phyloP scores from a whole-genome alignment of 1,140 invertebrate species.

The Atopsyche davidsoni region DNA sequence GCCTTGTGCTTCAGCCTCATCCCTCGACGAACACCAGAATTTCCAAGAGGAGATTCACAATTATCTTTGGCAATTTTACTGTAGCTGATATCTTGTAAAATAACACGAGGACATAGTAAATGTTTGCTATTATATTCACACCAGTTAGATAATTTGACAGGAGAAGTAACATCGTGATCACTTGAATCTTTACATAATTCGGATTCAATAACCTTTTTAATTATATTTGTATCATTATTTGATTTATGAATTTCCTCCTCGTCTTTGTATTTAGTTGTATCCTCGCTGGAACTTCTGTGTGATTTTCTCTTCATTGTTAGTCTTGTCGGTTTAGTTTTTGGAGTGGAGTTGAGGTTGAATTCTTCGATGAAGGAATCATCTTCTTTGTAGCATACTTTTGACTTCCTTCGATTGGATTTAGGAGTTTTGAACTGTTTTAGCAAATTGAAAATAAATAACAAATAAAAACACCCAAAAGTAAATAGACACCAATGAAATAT shows the following conservation, averaged over 20 bases:
- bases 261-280: background rate
- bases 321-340: constrained; percentile 10
- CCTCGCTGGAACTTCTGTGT: background rate
- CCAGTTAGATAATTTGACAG: background rate
- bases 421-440: too few species aligned
- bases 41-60: constrained; percentile 4
- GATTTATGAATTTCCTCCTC: too few species aligned
- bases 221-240: too few species aligned
- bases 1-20: constrained; percentile 20
- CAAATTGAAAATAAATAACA: too few species aligned
- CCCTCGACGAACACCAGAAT: constrained; percentile 11
- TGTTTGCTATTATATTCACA: background rate
- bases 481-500: too few species aligned
- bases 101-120: constrained; percentile 11
- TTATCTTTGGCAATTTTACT: constrained; percentile 1
- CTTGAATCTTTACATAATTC: background rate
- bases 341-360: constrained; percentile 6
- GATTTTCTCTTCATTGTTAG: background rate
- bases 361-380: constrained; percentile 24
- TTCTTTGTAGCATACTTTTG: constrained; percentile 26
- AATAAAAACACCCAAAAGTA: too few species aligned
- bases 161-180: background rate
- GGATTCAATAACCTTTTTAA: too few species aligned
- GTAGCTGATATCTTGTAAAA: constrained; percentile 1
- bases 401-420: constrained; percentile 6